These are phyloP conservation scores for Cantharis flavilabris DNA, from an alignment of 2,888 invertebrate genomes.

Conservation along the genomic window DNA sequence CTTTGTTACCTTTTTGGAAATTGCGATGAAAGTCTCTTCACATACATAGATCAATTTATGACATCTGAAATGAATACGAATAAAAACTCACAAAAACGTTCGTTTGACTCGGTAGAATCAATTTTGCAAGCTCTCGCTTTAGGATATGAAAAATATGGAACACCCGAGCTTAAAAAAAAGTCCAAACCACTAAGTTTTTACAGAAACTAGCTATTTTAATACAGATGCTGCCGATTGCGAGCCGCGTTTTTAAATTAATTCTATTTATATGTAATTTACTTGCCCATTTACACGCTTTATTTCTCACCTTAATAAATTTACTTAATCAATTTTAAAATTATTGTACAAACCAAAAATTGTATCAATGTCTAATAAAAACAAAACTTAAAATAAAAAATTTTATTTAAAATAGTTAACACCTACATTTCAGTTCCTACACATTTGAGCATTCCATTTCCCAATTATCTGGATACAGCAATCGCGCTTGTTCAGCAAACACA, in stretches of 20 bases:
- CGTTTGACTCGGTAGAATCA: conserved; percentile 48
- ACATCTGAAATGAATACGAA: conserved; percentile 19
- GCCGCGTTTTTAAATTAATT: conserved; percentile 43
- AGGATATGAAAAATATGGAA: conserved; percentile 49
- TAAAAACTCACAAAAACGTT: conserved; percentile 38
- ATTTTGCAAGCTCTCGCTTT: conserved; percentile 46
- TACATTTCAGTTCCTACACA: neutral
- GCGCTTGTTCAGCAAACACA: conserved; percentile 60
- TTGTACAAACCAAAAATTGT: neutral
- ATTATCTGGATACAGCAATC: conserved; percentile 64
- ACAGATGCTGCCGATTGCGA: conserved; percentile 45
- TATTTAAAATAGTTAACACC: neutral
- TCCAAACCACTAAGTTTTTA: conserved; percentile 43
- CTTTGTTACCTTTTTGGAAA: conserved; percentile 49
- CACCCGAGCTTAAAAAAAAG: conserved; percentile 48
- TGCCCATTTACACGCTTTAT: conserved; percentile 32
- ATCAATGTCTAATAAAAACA: neutral
- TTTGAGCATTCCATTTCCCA: conserved; percentile 69
- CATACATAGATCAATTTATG: conserved; percentile 42
- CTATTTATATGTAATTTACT: conserved; percentile 41
- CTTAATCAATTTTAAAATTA: neutral
- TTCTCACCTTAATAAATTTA: conserved; percentile 4
- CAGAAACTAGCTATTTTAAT: conserved; percentile 45
- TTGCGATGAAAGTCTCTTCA: conserved; percentile 44
- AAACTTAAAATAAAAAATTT: neutral